Evolutionary conservation across 2,888 invertebrate genomes (phyloP).

Genomic region (Hermodice carunculata): DNA sequence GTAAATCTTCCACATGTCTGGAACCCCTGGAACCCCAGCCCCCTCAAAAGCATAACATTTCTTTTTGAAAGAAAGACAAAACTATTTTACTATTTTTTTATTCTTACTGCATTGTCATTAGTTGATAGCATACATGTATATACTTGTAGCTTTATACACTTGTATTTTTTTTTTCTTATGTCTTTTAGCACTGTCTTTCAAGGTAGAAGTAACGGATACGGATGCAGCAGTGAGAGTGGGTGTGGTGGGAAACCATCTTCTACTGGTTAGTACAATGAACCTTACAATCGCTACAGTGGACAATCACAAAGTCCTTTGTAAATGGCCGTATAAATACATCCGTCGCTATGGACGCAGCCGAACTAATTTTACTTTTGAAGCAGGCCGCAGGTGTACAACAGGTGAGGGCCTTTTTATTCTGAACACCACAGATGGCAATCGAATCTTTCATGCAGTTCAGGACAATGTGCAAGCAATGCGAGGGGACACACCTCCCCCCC

Average conservation of each 20-base stretch:
- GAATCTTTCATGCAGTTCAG: too few species aligned
- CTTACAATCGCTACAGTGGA: not conserved
- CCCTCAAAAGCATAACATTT: not conserved
- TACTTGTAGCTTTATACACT: not conserved
- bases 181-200: slow-evolving; percentile 1
- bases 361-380: slow-evolving; percentile 13
- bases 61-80: not conserved
- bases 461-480: too few species aligned
- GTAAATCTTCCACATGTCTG: too few species aligned
- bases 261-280: not conserved
- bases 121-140: too few species aligned
- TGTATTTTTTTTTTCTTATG: not conserved
- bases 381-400: slow-evolving; percentile 2
- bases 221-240: slow-evolving; percentile 9
- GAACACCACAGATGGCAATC: too few species aligned
- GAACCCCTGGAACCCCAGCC: too few species aligned
- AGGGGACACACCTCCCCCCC: too few species aligned
- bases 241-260: too few species aligned
- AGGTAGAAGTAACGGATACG: not conserved
- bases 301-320: not conserved
- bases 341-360: slow-evolving; percentile 10
- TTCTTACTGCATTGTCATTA: not conserved
- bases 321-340: slow-evolving; percentile 10
- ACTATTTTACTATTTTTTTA: not conserved
- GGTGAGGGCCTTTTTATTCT: slow-evolving; percentile 14